Evolutionary conservation across 2,113 vertebrate species (phyloP).

Genomic region (Macaca fascicularis): DNA sequence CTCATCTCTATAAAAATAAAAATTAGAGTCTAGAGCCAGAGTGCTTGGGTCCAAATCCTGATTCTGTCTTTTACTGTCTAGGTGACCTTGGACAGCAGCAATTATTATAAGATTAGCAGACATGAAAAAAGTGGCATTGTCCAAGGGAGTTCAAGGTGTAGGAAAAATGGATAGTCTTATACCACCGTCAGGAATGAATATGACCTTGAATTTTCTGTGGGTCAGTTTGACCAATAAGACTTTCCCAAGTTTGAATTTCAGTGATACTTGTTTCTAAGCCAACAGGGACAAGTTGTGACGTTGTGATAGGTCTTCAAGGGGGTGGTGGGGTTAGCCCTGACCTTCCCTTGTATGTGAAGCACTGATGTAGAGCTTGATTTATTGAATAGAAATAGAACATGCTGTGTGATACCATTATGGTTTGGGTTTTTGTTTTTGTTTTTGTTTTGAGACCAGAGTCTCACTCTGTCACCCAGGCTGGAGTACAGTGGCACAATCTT

Average conservation of each 20-base stretch:
- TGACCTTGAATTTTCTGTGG: neutral
- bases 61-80: neutral
- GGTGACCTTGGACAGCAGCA: neutral
- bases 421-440: neutral
- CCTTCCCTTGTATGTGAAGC: neutral
- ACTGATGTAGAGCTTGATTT: neutral
- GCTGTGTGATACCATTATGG: neutral
- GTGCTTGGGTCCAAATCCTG: neutral
- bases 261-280: neutral
- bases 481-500: too few species aligned
- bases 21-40: neutral
- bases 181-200: neutral
- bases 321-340: neutral
- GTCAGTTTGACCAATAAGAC: neutral
- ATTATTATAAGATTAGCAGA: neutral
- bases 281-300: neutral
- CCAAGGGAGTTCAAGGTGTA: neutral
- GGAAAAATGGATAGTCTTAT: neutral
- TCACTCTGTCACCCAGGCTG: too few species aligned
- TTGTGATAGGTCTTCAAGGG: neutral
- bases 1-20: neutral
- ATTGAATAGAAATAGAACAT: neutral
- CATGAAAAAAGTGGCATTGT: neutral
- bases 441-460: too few species aligned
- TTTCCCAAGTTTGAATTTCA: neutral